Conservation (phyloP, 2,113 vertebrate genomes). For the Charina bottae region DNA sequence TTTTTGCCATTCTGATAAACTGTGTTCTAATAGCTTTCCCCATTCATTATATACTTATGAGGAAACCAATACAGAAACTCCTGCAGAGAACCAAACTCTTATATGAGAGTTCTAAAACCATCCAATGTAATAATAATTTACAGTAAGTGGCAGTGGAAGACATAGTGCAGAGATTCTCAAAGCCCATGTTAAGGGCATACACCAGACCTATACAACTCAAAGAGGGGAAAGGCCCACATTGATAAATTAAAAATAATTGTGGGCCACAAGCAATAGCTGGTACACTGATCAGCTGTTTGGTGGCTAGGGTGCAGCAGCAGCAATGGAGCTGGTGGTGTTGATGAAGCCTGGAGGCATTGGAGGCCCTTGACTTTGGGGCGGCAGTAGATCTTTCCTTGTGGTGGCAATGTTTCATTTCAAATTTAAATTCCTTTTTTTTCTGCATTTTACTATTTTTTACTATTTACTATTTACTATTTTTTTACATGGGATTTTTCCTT, state of each 20-base stretch:
- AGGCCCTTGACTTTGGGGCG: background rate
- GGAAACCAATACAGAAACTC: background rate
- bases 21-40: slow-evolving; percentile 43
- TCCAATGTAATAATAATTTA: background rate
- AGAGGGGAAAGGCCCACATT: background rate
- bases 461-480: background rate
- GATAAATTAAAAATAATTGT: background rate
- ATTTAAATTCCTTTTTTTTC: background rate
- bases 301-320: background rate
- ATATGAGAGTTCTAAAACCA: slow-evolving; percentile 16
- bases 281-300: background rate
- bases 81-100: slow-evolving; percentile 45
- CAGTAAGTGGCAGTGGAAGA: too few relatives aligned
- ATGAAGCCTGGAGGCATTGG: background rate
- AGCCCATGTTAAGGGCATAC: background rate
- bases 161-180: background rate
- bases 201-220: background rate
- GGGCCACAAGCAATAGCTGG: background rate
- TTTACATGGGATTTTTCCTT: background rate
- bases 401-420: background rate
- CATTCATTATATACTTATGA: slow-evolving; percentile 20
- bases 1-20: slow-evolving; percentile 47
- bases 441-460: background rate
- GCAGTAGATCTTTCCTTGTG: background rate
- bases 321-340: background rate